Percentiles rank a stretch among this genome's conserved stretches.
Conservation (phyloP, 2,888 invertebrate genomes). For the Eupithecia tripunctaria region DNA sequence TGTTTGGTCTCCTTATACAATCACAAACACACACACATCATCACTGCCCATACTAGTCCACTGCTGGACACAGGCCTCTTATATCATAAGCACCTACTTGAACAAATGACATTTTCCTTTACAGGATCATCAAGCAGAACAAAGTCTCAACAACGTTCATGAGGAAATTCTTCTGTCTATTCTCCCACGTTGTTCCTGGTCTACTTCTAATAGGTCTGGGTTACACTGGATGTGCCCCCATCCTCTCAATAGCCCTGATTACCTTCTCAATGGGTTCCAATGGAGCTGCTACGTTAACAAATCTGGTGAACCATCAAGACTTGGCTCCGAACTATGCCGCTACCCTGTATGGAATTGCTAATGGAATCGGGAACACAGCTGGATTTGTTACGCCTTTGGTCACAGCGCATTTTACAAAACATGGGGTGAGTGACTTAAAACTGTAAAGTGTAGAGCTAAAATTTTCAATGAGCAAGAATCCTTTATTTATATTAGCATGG, state of each 20-base stretch:
- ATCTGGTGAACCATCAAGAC: constrained; percentile 88
- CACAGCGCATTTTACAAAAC: constrained; percentile 86
- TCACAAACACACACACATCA: not conserved
- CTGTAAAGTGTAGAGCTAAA: not conserved
- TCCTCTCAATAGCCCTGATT: constrained; percentile 86
- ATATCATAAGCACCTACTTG: not conserved
- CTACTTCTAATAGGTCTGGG: constrained; percentile 82
- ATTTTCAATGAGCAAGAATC: not conserved
- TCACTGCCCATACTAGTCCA: not conserved
- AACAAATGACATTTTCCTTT: constrained; percentile 30
- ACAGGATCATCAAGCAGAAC: constrained; percentile 80
- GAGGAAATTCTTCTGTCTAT: constrained; percentile 87
- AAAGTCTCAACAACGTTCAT: constrained; percentile 81
- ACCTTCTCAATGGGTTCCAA: constrained; percentile 88
- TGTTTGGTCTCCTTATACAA: not conserved
- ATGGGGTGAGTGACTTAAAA: constrained; percentile 73
- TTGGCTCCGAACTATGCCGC: constrained; percentile 91
- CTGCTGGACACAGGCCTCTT: not conserved
- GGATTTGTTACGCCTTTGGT: constrained; percentile 90
- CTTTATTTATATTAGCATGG: not conserved
- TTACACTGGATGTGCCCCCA: constrained; percentile 86
- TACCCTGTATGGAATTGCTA: constrained; percentile 90
- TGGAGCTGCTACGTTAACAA: constrained; percentile 86
- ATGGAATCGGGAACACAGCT: constrained; percentile 88
- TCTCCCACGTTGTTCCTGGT: constrained; percentile 85